Evolutionary conservation across 2,888 invertebrate species (phyloP), one percentile per base, ranked within the genome.

Genomic region (Uropetala carovei): DNA sequence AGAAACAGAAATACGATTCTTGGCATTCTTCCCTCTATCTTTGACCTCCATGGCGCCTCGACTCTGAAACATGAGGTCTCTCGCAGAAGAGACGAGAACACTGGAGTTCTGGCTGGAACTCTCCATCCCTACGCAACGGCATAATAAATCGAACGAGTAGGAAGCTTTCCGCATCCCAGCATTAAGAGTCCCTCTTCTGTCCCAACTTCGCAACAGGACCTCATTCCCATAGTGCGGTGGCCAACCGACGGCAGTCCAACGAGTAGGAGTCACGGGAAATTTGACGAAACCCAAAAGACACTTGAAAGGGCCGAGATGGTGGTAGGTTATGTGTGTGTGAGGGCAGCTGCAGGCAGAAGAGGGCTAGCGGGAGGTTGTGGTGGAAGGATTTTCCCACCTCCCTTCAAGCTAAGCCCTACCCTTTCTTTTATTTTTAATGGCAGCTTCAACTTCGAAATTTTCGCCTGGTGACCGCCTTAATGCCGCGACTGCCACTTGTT

Each of bases 401-500:
- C 68, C 68, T 68, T 5, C n/a, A 10, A 22, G 68, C 22, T 0
- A 10, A 9, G 68, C 18, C 68, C 68, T 22, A 22, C 22, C 22
- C 68, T 64, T 64, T 64, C 64, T 18, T 43, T 43, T 43, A 43
- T 68, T 68, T 75, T 75, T 75, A 75, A 75, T 75, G 75, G 75
- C 75, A 75, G 75, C 22, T 75, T 75, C 22, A 75, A 75, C 75
- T 75, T 75, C 22, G 75, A 75, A 75, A 75, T 75, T 75, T 75
- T 75, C 22, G 75, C 75, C 75, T 27, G 75, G 27, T 75, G 75
- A 22, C 68, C 68, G 68, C 22, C 22, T 75, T 27, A 5, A 22
- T 68, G 68, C 68, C 13, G 60, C 60, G n/a, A 68, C 68, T 22
- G 68, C 68, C 68, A 64, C 43, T 43, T 43, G 43, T 43, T n/a